Percentiles rank a stretch among this genome's conserved stretches.
Conservation (phyloP, 2,797 vertebrate genomes). For the Propithecus perrieri region DNA sequence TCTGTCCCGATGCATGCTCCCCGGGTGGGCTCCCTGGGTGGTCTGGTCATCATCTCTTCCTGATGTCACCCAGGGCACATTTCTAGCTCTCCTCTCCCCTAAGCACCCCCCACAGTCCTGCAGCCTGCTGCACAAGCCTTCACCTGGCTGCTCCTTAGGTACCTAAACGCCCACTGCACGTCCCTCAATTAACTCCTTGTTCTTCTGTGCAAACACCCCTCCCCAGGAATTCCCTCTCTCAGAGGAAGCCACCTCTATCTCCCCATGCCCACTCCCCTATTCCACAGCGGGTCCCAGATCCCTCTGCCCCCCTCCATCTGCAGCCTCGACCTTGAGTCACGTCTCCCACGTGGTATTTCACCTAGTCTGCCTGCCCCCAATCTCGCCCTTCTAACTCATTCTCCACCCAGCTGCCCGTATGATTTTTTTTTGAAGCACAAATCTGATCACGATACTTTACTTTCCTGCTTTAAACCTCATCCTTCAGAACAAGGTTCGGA, state of each 20-base stretch:
- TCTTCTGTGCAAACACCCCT: background rate
- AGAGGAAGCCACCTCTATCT: background rate
- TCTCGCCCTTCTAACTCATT: background rate
- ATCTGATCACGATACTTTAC: background rate
- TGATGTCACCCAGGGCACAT: background rate
- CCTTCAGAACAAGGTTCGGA: background rate
- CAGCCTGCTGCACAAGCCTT: background rate
- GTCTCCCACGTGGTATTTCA: background rate
- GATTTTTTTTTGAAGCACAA: background rate
- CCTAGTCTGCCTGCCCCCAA: accelerated
- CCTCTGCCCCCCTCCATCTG: background rate
- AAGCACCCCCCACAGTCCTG: background rate
- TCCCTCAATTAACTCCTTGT: background rate
- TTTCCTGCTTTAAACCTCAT: background rate
- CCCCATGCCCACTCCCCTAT: background rate
- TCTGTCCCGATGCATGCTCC: background rate
- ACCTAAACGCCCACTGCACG: background rate
- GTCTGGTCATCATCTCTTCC: background rate
- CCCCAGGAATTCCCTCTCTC: background rate
- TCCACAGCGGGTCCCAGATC: accelerated
- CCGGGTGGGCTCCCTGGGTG: background rate
- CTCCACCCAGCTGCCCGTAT: too few species aligned
- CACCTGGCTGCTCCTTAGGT: background rate
- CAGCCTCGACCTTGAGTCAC: accelerated
- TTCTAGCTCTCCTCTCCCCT: background rate